These are phyloP conservation scores for Coecobrya sp. DNA, from an alignment of 2,888 invertebrate species.

Conservation along the genomic window DNA sequence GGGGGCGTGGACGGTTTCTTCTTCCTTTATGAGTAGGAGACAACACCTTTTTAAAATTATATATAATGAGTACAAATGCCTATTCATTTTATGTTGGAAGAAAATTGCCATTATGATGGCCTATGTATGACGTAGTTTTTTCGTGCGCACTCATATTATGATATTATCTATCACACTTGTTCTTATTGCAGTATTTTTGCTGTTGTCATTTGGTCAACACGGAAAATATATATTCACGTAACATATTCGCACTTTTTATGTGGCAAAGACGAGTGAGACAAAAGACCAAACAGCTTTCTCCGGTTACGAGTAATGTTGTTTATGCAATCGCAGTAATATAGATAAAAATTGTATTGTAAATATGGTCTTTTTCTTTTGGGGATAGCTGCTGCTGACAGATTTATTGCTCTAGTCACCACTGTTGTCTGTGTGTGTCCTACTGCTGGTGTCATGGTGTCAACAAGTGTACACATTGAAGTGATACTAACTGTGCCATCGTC, in stretches of 20 bases:
- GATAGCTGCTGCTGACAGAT: constrained; percentile 30
- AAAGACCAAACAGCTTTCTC: constrained; percentile 1
- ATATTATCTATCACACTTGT: too few species aligned
- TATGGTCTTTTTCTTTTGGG: background rate
- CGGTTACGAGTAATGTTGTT: background rate
- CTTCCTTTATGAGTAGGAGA: background rate
- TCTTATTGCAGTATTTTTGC: too few species aligned
- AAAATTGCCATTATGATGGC: background rate
- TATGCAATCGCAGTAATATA: background rate
- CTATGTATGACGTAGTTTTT: background rate
- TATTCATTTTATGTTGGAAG: too few species aligned
- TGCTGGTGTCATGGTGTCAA: constrained; percentile 28
- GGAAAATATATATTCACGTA: too few species aligned
- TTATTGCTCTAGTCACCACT: constrained; percentile 34
- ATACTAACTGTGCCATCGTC: background rate
- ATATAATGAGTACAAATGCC: too few species aligned
- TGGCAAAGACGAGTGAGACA: background rate
- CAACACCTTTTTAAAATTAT: background rate
- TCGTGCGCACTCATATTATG: background rate
- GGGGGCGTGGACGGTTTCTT: background rate
- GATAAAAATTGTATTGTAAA: background rate
- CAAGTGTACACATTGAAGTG: constrained; percentile 51
- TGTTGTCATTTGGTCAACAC: too few species aligned
- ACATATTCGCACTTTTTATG: too few species aligned
- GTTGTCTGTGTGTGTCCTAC: background rate